Evolutionary conservation across 2,888 invertebrate genomes (phyloP).

Genomic region (Drosophila buzzatii): DNA sequence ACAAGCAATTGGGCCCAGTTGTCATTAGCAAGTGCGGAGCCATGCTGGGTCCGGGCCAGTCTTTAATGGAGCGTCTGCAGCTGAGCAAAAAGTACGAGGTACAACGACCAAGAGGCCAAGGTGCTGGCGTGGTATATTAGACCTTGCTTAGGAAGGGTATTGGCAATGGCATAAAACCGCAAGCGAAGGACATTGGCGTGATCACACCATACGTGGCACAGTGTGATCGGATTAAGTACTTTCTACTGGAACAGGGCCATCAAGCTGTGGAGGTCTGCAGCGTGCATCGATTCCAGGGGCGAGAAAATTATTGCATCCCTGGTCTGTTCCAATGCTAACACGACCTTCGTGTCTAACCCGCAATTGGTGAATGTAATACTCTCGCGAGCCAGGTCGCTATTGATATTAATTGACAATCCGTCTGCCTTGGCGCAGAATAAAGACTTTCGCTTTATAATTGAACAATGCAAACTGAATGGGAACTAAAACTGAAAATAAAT

Average conservation of each 20-base stretch:
- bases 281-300: conserved; percentile 94
- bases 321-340: conserved; percentile 86
- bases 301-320: conserved; percentile 93
- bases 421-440: conserved; percentile 72
- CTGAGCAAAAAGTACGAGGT: conserved; percentile 84
- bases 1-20: conserved; percentile 90
- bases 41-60: conserved; percentile 82
- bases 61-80: conserved; percentile 90
- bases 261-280: conserved; percentile 89
- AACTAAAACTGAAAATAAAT: background rate
- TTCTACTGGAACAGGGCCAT: conserved; percentile 24
- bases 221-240: conserved; percentile 70
- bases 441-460: conserved; percentile 47
- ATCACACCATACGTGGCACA: conserved; percentile 86
- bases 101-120: conserved; percentile 13
- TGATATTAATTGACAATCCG: conserved; percentile 86
- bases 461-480: conserved; percentile 1
- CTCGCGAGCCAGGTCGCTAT: conserved; percentile 87
- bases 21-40: conserved; percentile 83
- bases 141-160: conserved; percentile 1
- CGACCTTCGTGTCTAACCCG: conserved; percentile 71
- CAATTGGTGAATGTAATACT: conserved; percentile 88
- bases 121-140: conserved; percentile 7
- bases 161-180: background rate
- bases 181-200: conserved; percentile 86